Base-by-base conservation (phyloP, 2,888 invertebrate species). In the Heliconius aoede region DNA sequence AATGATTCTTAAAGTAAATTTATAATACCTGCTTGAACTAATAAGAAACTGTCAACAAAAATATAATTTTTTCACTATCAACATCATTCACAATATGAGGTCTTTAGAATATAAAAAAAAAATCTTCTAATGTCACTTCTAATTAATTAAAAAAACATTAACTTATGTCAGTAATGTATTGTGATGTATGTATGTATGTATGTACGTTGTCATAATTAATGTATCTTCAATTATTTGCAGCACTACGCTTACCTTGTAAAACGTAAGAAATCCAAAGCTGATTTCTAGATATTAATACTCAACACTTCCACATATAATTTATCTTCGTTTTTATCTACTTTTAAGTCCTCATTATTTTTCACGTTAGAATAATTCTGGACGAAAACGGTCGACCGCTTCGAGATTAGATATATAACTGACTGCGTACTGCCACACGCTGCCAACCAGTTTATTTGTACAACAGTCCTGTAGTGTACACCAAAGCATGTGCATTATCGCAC, bases 361-460 rank as follows among this genome's bases (percentile, higher is more conserved):
- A 72, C 61, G 69, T 65, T 46, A 61, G 62, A 68, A 77, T 60
- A 60, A 75, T 40, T 60, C 69, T 55, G 74, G 36, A 69, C 55
- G 64, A 78, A 73, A 58, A 69, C 80, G 78, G 58, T 77, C 78
- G 78, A 61, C 74, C 78, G 65, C 68, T 71, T 76, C 81, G 74
- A 81, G 80, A 81, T 80, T 81, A 81, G 81, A 79, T 76, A 77
- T 36, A 32, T 78, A 80, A 82, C 82, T 82, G 83, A 61, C 76
- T 76, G 80, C 79, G 78, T 62, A 60, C 26, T 67, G 76, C 61
- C 81, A 76, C 68, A 74, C 78, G 76, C 76, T 24, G 18, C 73
- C 72, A 61, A 65, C 76, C 72, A 78, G 73, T 80, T 81, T 60
- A 26, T 76, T 71, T 60, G 73, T 71, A 74, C 65, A 55, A 21